phyloP scores from a whole-genome alignment of 2,113 vertebrate species.

The Morone saxatilis region DNA sequence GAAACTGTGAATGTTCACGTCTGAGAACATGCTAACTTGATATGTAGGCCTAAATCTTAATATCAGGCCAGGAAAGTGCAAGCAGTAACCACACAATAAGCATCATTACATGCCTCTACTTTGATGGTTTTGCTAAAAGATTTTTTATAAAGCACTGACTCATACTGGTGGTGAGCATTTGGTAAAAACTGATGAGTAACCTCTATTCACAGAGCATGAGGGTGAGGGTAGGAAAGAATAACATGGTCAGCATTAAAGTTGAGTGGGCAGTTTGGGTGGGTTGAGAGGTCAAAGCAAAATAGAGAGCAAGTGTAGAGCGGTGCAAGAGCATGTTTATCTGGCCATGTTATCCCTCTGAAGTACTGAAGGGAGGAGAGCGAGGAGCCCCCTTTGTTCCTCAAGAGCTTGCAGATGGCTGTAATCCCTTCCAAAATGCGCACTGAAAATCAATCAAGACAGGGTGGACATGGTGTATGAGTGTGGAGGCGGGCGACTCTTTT shows the following conservation, averaged over 20 bases:
- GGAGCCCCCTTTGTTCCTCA: conserved; percentile 83
- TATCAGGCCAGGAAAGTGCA: background rate
- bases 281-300: conserved; percentile 72
- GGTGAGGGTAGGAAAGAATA: background rate
- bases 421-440: conserved; percentile 85
- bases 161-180: background rate
- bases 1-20: conserved; percentile 50
- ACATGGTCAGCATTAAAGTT: conserved; percentile 48
- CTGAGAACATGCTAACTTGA: conserved; percentile 11
- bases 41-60: background rate
- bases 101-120: background rate
- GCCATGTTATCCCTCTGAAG: conserved; percentile 81
- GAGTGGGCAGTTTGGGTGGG: conserved; percentile 67
- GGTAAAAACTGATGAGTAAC: background rate
- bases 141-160: conserved; percentile 13
- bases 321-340: conserved; percentile 75
- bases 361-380: conserved; percentile 69
- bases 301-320: conserved; percentile 58
- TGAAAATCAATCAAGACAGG: conserved; percentile 83
- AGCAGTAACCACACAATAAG: background rate
- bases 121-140: background rate
- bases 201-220: conserved; percentile 3
- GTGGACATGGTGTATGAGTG: conserved; percentile 74
- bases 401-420: conserved; percentile 88
- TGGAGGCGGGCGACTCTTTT: conserved; percentile 69